Base-by-base conservation (phyloP, 1,140 invertebrate species). In the Bombus vancouverensis region DNA sequence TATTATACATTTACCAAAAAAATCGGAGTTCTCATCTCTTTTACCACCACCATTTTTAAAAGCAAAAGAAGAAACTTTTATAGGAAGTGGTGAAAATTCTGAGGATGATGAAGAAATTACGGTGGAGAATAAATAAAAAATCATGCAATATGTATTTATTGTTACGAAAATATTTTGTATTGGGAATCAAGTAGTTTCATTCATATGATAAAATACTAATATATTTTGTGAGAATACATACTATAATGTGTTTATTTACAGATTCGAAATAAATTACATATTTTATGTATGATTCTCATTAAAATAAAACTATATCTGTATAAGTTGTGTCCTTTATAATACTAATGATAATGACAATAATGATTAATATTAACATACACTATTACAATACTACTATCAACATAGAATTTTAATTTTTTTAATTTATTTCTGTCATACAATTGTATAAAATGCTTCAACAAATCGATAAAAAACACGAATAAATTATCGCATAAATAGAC, bases 1-100 rank as follows among this genome's bases (percentile, higher is more conserved):
- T 18, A 12, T 25, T 44, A 68, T 47, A 66, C 28, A 39, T 37
- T 78, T 90, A 25, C 85, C 86, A 28, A 77, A 28, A 72, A 62
- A 37, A 42, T 62, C 28, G 1, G 75, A 66, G 39, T 83, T 89
- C 44, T 39, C 75, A 9, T 59, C 66, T 4, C 70, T 53, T n/a
- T 12, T 86, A n/a, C 70, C 87, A 71, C 66, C 87, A 12, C 34
- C 77, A 10, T 89, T 90, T 83, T 84, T 94, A 12, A 90, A 86
- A 66, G 62, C 74, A 13, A 80, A 83, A 37, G 95, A 95, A 76
- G 94, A 95, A 90, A 94, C 91, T 42, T 95, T 95, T 86, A 53
- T 92, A 37, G 94, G 94, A 6, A 94, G 92, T 73, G 95, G 95
- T 47, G 94, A 95, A 87, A 95, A 95, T 89, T 95, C 94, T 0